Conservation (phyloP, 2,113 vertebrate genomes). For the Odocoileus virginianus region DNA sequence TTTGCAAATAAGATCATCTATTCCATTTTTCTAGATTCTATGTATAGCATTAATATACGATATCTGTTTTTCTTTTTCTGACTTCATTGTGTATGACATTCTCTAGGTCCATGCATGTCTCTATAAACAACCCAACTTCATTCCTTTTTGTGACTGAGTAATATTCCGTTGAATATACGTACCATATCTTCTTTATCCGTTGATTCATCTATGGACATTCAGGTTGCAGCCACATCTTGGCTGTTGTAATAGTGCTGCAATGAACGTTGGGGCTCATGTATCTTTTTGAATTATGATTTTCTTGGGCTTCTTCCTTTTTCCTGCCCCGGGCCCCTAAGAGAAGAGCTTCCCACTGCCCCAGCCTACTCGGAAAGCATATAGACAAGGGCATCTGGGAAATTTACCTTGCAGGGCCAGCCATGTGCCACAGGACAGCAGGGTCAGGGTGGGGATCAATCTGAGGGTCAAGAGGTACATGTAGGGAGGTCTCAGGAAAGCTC, state of each 20-base stretch:
- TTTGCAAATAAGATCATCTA: background rate
- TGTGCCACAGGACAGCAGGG: background rate
- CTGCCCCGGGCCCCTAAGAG: background rate
- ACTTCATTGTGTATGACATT: background rate
- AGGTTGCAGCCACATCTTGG: background rate
- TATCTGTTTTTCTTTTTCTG: background rate
- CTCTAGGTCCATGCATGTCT: background rate
- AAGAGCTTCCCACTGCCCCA: background rate
- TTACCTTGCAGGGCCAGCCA: background rate
- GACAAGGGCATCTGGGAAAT: background rate
- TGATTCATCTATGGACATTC: background rate
- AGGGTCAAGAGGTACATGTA: background rate
- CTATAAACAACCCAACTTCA: background rate
- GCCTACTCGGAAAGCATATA: background rate
- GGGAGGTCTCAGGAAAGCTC: background rate
- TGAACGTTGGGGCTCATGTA: background rate
- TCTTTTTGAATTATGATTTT: background rate
- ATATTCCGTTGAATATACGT: background rate
- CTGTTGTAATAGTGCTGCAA: background rate
- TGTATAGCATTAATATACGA: background rate
- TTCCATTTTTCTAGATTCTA: background rate
- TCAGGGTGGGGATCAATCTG: background rate
- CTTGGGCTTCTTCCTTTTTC: background rate
- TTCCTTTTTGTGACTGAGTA: background rate
- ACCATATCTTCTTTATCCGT: background rate